Evolutionary conservation across 1,140 invertebrate genomes (phyloP).

Genomic region (Cydia splendana): DNA sequence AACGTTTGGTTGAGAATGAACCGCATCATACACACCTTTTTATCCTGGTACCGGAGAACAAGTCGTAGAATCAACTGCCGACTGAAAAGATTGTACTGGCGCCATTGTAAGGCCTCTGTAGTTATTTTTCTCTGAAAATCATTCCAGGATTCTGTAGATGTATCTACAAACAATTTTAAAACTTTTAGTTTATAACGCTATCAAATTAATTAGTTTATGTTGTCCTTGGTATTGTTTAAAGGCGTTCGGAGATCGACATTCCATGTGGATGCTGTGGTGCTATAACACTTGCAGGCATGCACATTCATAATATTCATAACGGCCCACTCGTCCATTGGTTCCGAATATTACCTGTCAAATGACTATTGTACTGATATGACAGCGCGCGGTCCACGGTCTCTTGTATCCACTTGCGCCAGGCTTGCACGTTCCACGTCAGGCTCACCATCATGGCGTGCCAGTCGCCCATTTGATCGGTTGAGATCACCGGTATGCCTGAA

Average conservation of each 20-base stretch:
- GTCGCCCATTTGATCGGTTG: constrained; percentile 67
- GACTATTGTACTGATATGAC: constrained; percentile 35
- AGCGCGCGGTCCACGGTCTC: constrained; percentile 58
- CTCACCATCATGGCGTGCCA: constrained; percentile 72
- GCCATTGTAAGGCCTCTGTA: constrained; percentile 66
- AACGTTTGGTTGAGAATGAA: neutral
- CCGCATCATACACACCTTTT: constrained; percentile 48
- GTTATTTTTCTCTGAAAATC: constrained; percentile 54
- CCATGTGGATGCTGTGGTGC: too few species aligned
- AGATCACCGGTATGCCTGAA: constrained; percentile 59
- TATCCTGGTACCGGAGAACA: constrained; percentile 58
- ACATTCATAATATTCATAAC: too few species aligned
- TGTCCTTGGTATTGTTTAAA: too few species aligned
- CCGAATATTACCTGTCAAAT: neutral
- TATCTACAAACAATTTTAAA: neutral
- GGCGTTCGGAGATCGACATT: too few species aligned
- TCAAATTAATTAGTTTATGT: too few species aligned
- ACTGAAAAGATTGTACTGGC: constrained; percentile 68
- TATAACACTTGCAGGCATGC: too few species aligned
- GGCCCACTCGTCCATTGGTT: too few species aligned
- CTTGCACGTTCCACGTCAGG: constrained; percentile 69
- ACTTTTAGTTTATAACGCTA: too few species aligned
- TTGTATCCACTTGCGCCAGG: constrained; percentile 69
- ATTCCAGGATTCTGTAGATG: constrained; percentile 51
- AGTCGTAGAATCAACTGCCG: constrained; percentile 60